Evolutionary conservation across 2,113 vertebrate species (phyloP), one percentile per base, ranked within the genome.

Genomic region (Gymnogyps californianus): DNA sequence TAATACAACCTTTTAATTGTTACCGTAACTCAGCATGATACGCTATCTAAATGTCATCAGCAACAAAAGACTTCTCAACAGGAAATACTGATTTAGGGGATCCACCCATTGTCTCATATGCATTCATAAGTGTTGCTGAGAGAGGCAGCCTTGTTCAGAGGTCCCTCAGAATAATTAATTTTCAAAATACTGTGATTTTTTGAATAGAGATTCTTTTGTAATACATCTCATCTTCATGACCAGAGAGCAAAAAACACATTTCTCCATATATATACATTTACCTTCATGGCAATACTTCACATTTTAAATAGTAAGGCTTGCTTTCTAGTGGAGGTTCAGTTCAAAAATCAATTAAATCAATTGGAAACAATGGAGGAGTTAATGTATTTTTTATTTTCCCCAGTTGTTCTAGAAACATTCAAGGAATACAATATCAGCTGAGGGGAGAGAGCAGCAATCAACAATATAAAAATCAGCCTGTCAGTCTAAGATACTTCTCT

Each of bases 1-100:
- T 92, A 97, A 94, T 80, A 91, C 9, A 54, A 74, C 18, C 95
- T 96, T 94, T 89, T 95, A 97, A 97, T 96, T 96, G 95, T 96
- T 95, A 90, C 81, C 16, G 20, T 93, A 96, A 94, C 96, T 97
- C 96, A 98, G 95, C 91, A 40, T n/a, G 55, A 36, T 32, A 13
- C 10, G 3, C 78, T 70, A 75, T 86, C 81, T 72, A 82, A 87
- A 29, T 69, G 57, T 55, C 75, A 83, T 29, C 82, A 47, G 83
- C 71, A 81, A 49, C 58, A n/a, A 72, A 93, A 94, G 67, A 22
- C 34, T 93, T 70, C 75, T 93, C 86, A 77, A 58, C 78, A 87
- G 79, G 96, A 97, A 93, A 90, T 78, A 77, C 57, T 29, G 42
- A 77, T 82, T 72, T 38, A 65, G 83, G 82, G 75, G 59, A 66